phyloP scores from a whole-genome alignment of 53 echinoderm and acorn worm species.

The Paelopatides confundens region DNA sequence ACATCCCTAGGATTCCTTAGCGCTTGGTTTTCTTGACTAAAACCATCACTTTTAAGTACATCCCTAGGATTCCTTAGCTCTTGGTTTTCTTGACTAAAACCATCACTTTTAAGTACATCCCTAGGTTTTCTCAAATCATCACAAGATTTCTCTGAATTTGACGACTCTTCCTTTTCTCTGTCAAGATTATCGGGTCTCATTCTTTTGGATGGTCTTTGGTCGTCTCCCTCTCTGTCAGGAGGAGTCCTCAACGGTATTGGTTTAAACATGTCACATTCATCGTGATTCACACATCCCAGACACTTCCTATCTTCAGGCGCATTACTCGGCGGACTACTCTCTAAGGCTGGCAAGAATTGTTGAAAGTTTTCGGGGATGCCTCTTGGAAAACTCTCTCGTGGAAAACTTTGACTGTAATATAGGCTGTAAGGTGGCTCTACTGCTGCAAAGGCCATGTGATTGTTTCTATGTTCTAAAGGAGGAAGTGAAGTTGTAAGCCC shows the following conservation, averaged over 20 bases:
- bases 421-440: not conserved
- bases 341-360: slow-evolving; percentile 8
- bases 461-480: not conserved
- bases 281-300: not conserved
- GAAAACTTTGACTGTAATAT: not conserved
- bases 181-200: not conserved
- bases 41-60: too few relatives aligned
- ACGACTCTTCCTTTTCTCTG: not conserved
- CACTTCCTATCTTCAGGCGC: not conserved
- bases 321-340: not conserved
- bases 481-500: not conserved
- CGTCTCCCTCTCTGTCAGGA: not conserved
- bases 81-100: too few relatives aligned
- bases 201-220: not conserved
- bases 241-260: not conserved
- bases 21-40: too few relatives aligned
- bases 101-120: not conserved
- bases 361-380: not conserved
- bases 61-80: too few relatives aligned
- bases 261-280: slow-evolving; percentile 12
- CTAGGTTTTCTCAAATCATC: not conserved
- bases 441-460: not conserved
- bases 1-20: too few relatives aligned
- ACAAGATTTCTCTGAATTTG: not conserved
- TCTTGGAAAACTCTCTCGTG: not conserved